Evolutionary conservation across 2,113 vertebrate genomes (phyloP), one percentile per base, ranked within the genome.

Genomic region (Epinephelus cyanopodus): DNA sequence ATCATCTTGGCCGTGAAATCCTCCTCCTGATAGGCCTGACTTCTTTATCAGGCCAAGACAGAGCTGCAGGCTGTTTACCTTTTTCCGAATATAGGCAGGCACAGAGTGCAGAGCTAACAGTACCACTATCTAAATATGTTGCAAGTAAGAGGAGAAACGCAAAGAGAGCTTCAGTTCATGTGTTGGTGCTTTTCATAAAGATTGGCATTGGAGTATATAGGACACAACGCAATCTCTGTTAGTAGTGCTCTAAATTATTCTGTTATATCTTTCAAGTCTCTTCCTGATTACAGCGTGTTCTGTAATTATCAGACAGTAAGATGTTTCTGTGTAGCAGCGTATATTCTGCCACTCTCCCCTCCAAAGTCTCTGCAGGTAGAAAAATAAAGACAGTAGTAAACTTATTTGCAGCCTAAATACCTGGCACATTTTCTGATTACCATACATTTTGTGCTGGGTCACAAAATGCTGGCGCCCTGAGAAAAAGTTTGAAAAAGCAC

Each of bases 41-140:
- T 87, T 82, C 78, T 86, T 91, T 87, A 93, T 81, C 77, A 91
- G 92, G 87, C 54, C 83, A 88, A 81, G 45, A 76, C 82, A 79
- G 85, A 53, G 86, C 93, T 84, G 77, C 47, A 83, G 87, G 91
- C 92, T 90, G 77, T 86, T 80, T 86, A 86, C 87, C 84, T 70
- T 69, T 52, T 82, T 82, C 64, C n/a, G n/a, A 78, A 89, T 81
- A 82, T 81, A 91, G 87, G 53, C 70, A 71, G 58, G 54, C 61
- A 56, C 71, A 74, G 67, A 75, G 76, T 48, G 72, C 69, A 60
- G 54, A 17, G 45, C 65, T 53, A 52, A 79, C 56, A 27, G 47
- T 74, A 63, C 58, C 17, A 33, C 37, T 23, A 53, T 69, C 70
- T 61, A 74, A 88, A 76, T 78, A 63, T 68, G 58, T 77, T 27